A percentile compares a stretch with the other conserved stretches of the same genome.
Evolutionary conservation across 1,140 invertebrate genomes (phyloP).

Genomic region (Drosophila aff.): DNA sequence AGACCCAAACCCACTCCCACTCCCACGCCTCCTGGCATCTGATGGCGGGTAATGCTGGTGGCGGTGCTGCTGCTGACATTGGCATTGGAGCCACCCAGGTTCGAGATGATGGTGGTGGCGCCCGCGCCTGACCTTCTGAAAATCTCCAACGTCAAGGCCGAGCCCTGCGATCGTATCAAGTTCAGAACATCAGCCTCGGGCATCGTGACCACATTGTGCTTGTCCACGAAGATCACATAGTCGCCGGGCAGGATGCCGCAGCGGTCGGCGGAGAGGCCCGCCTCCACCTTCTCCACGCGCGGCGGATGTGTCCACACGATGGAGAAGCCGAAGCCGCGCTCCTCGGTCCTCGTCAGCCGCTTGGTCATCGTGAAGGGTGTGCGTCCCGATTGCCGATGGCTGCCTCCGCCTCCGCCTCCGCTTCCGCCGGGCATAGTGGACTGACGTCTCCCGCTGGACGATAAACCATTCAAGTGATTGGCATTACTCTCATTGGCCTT

Average conservation of each 20-base stretch:
- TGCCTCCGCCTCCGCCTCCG: neutral
- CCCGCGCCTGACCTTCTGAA: constrained; percentile 87
- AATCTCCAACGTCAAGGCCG: constrained; percentile 89
- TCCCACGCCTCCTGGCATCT: constrained; percentile 6
- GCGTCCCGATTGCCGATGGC: constrained; percentile 86
- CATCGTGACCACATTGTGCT: constrained; percentile 93
- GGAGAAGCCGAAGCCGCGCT: constrained; percentile 92
- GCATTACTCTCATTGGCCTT: constrained; percentile 65
- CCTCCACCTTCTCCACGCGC: constrained; percentile 94
- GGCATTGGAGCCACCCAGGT: constrained; percentile 42
- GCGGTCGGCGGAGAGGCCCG: constrained; percentile 91
- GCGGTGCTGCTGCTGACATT: constrained; percentile 49
- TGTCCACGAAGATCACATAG: constrained; percentile 94
- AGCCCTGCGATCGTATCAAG: constrained; percentile 88
- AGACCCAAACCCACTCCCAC: neutral
- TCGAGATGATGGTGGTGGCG: constrained; percentile 36
- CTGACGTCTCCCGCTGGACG: constrained; percentile 44
- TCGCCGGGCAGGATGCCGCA: constrained; percentile 93
- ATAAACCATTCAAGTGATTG: constrained; percentile 60
- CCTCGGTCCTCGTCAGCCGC: constrained; percentile 87
- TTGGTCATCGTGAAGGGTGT: constrained; percentile 93
- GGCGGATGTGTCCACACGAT: constrained; percentile 96
- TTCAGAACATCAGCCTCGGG: constrained; percentile 91
- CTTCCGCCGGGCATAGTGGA: constrained; percentile 51
- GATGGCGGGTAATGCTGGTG: constrained; percentile 67